Base-by-base conservation (phyloP, 2,888 invertebrate genomes). In the Sthenelais limicola region DNA sequence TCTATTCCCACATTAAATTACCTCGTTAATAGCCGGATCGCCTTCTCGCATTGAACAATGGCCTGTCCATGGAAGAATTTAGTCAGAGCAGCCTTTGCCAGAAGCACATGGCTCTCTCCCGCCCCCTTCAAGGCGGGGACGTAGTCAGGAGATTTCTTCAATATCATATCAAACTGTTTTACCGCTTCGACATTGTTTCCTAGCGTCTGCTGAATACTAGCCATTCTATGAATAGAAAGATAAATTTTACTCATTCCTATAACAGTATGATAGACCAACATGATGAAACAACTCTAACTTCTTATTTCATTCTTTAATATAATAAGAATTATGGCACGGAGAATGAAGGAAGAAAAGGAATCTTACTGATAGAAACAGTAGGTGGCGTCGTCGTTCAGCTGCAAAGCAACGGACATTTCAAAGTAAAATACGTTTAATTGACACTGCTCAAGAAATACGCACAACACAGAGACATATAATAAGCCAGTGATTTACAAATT, bases 51-150 rank as follows among this genome's bases (percentile, higher is more conserved):
- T 87, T 92, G 91, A 80, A 92, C 91, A 84, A 92, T 91, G 12
- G 93, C 92, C 74, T 92, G 90, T 0, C 93, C 94, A 84, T 93
- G 90, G 70, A 94, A 89, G 84, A 93, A 93, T 71, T 92, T 91
- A 33, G 87, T 83, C 62, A 91, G 89, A 80, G 92, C 91, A 79
- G 92, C 91, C 78, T 90, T 91, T 0, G 94, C 94, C 81, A 93
- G 88, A 74, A 91, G 91, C 75, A 95, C 89, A 87, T 92, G 92
- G 0, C 94, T 93, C 88, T 95, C 95, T 1, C 94, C 92, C 68
- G 94, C 89, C 26, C 96, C 96, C 88, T 94, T 94, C 24, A 94
- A 85, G 0, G 93, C 93, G 0, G 93, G 92, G 7, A 93, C 89
- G 83, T 92, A 92, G 72, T 90, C 87, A 1, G 91, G 89, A 79